Evolutionary conservation across 2,888 invertebrate species (phyloP).

Genomic region (Calliopum simillimum): DNA sequence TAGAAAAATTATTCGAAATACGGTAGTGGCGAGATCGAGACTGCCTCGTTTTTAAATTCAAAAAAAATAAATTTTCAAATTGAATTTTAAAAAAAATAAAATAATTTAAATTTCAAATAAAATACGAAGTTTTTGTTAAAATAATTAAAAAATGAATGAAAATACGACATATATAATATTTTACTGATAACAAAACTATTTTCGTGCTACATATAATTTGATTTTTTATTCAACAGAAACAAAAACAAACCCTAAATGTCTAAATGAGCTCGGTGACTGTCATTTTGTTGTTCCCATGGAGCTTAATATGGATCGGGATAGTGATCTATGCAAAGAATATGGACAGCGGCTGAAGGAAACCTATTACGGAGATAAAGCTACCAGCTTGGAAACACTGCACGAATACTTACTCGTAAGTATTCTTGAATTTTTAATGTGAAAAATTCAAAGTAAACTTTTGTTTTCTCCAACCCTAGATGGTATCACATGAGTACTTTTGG

Average conservation of each 20-base stretch:
- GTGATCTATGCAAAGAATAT: slow-evolving; percentile 59
- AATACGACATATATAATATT: too few species aligned
- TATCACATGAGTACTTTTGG: slow-evolving; percentile 66
- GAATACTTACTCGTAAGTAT: slow-evolving; percentile 61
- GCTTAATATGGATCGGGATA: slow-evolving; percentile 59
- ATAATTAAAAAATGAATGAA: too few species aligned
- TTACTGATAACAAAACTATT: neutral
- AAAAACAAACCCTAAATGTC: slow-evolving; percentile 58
- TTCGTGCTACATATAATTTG: neutral
- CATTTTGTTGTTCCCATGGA: slow-evolving; percentile 63
- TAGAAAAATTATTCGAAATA: too few species aligned
- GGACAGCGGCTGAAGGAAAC: slow-evolving; percentile 58
- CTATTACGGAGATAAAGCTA: slow-evolving; percentile 61
- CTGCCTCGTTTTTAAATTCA: too few species aligned
- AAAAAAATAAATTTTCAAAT: too few species aligned
- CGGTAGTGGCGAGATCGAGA: too few species aligned
- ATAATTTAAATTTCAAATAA: too few species aligned
- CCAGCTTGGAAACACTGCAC: slow-evolving; percentile 64
- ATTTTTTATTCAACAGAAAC: slow-evolving; percentile 52
- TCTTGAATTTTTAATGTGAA: neutral
- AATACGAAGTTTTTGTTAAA: too few species aligned
- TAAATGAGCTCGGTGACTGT: slow-evolving; percentile 62
- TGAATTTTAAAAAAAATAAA: too few species aligned
- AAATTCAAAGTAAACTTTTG: neutral
- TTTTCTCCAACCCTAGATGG: slow-evolving; percentile 54